These are phyloP conservation scores for Megaceryle alcyon DNA, from an alignment of 2,797 vertebrate species.

Conservation along the genomic window DNA sequence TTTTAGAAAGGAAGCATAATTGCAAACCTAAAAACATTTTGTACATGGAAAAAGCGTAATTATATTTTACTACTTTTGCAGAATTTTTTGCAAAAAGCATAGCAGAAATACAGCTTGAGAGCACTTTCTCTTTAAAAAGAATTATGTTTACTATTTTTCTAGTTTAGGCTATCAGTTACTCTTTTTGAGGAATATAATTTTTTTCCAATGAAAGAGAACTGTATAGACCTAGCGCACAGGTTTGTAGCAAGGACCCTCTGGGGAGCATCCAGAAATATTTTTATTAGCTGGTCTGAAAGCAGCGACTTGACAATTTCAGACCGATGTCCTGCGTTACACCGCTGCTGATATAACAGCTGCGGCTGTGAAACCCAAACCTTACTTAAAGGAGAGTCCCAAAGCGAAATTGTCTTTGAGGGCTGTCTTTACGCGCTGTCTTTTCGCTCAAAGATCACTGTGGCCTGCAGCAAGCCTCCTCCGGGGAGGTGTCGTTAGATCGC, in stretches of 20 bases:
- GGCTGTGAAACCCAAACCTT: neutral
- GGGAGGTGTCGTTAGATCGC: too few species aligned
- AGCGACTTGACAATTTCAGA: neutral
- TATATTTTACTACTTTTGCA: neutral
- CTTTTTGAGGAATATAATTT: fast-evolving
- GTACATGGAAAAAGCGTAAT: neutral
- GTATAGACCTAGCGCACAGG: fast-evolving
- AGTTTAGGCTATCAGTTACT: neutral
- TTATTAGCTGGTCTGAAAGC: neutral
- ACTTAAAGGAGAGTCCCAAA: neutral
- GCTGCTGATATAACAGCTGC: neutral
- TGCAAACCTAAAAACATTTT: neutral
- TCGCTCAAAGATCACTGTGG: fast-evolving
- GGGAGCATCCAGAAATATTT: neutral
- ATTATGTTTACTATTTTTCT: neutral
- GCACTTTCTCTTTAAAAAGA: neutral
- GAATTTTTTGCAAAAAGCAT: fast-evolving
- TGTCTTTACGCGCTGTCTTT: fast-evolving
- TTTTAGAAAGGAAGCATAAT: neutral
- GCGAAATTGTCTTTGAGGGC: fast-evolving
- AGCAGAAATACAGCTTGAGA: neutral
- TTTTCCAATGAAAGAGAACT: neutral
- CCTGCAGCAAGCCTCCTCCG: neutral
- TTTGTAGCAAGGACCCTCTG: neutral
- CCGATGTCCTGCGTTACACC: neutral